Evolutionary conservation across 2,113 vertebrate genomes (phyloP).

Genomic region (Lipophrys pholis): DNA sequence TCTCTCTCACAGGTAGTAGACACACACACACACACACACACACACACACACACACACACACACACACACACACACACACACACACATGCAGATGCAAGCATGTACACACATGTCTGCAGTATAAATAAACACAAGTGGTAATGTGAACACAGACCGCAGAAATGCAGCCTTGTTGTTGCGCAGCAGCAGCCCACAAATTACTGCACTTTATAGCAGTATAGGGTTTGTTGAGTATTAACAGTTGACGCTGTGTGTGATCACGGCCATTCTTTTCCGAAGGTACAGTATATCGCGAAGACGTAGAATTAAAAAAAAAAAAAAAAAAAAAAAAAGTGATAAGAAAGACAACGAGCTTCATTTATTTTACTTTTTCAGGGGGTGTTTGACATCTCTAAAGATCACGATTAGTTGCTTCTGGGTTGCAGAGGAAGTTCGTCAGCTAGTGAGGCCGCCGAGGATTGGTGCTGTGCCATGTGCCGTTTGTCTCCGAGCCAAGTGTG

Average conservation of each 20-base stretch:
- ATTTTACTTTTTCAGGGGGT: neutral
- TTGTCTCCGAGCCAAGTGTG: slow-evolving; percentile 59
- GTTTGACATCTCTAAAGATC: slow-evolving; percentile 14
- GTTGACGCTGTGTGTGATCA: neutral
- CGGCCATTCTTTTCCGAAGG: neutral
- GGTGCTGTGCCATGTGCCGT: slow-evolving; percentile 32
- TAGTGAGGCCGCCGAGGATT: slow-evolving; percentile 32
- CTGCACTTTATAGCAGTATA: slow-evolving; percentile 2
- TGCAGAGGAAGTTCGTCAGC: slow-evolving; percentile 38
- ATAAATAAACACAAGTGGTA: slow-evolving; percentile 47
- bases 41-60: slow-evolving; percentile 46
- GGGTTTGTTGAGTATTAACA: slow-evolving; percentile 10
- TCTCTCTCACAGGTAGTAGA: slow-evolving; percentile 38
- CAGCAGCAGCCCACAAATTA: slow-evolving; percentile 11
- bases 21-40: slow-evolving; percentile 3
- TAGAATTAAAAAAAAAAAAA: neutral
- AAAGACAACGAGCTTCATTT: slow-evolving; percentile 12
- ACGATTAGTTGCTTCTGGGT: slow-evolving; percentile 1
- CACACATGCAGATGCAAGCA: neutral
- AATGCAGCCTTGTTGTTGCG: slow-evolving; percentile 19
- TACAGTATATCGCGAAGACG: no score
- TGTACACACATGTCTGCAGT: neutral
- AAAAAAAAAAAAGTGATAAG: neutral
- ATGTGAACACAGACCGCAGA: slow-evolving; percentile 47
- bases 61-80: slow-evolving; percentile 10